Conservation (phyloP, 1,140 invertebrate genomes). For the Bathynomus jamesi region DNA sequence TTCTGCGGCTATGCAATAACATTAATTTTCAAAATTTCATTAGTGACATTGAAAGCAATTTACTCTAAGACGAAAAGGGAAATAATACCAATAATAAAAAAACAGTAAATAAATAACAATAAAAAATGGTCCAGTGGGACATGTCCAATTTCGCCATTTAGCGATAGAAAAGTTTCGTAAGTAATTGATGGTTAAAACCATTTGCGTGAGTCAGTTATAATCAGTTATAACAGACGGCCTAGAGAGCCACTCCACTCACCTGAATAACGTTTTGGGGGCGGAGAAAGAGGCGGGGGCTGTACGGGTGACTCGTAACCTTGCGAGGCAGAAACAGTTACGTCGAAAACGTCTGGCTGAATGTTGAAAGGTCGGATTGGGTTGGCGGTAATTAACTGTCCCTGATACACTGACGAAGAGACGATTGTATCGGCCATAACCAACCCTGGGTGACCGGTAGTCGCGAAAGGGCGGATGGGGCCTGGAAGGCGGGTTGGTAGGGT, state of each 20-base stretch:
- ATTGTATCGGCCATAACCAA: background rate
- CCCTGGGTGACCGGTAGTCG: background rate
- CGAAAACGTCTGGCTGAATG: conserved; percentile 3
- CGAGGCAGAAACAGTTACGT: conserved; percentile 15
- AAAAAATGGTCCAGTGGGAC: background rate
- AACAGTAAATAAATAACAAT: background rate
- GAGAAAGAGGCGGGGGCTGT: background rate
- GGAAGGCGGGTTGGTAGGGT: background rate
- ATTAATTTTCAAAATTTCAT: no score
- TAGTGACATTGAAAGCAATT: no score
- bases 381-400: conserved; percentile 4
- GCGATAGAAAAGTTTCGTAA: background rate
- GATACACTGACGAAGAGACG: background rate
- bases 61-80: no score
- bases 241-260: background rate
- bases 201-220: no score
- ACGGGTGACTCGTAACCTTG: conserved; percentile 11
- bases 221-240: no score
- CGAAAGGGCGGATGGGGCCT: background rate
- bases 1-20: no score
- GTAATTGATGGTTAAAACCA: background rate
- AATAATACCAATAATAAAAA: no score
- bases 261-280: background rate
- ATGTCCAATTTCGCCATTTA: background rate
- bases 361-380: background rate